phyloP scores from a whole-genome alignment of 2,888 invertebrate species.

The Ophraella communa region DNA sequence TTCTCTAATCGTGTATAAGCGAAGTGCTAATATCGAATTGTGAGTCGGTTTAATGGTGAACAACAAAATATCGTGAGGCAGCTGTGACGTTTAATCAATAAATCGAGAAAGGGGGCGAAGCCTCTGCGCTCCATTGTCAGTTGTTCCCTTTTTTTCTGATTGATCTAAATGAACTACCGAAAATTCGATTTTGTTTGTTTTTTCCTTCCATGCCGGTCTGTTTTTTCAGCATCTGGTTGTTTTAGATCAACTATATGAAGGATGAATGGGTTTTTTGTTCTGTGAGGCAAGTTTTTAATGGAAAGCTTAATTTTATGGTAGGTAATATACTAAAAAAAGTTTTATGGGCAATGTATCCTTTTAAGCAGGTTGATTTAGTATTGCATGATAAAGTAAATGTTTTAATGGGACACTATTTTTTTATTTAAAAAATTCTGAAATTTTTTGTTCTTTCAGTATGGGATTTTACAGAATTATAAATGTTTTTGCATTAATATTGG shows the following conservation, averaged over 20 bases:
- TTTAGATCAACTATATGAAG: background rate
- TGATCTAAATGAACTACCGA: constrained; percentile 20
- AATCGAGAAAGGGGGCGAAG: constrained; percentile 12
- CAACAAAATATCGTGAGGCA: constrained; percentile 25
- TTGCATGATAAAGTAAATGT: no score
- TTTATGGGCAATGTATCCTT: no score
- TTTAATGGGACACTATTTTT: no score
- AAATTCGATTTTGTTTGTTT: constrained; percentile 14
- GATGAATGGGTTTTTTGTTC: background rate
- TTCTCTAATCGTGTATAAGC: no score
- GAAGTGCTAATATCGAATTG: constrained; percentile 19
- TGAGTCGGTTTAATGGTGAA: constrained; percentile 22
- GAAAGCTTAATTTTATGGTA: no score
- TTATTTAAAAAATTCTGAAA: no score
- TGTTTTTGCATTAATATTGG: no score
- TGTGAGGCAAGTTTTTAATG: background rate
- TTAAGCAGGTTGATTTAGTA: no score
- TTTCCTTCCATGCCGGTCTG: background rate
- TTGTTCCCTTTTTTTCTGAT: constrained; percentile 16
- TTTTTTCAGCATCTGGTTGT: background rate
- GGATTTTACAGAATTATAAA: no score
- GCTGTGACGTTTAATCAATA: constrained; percentile 29
- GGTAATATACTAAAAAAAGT: no score
- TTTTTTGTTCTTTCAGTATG: no score
- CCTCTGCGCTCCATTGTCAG: background rate